These are phyloP conservation scores for Siniperca knerii DNA, from an alignment of 2,113 vertebrate species.

Conservation along the genomic window DNA sequence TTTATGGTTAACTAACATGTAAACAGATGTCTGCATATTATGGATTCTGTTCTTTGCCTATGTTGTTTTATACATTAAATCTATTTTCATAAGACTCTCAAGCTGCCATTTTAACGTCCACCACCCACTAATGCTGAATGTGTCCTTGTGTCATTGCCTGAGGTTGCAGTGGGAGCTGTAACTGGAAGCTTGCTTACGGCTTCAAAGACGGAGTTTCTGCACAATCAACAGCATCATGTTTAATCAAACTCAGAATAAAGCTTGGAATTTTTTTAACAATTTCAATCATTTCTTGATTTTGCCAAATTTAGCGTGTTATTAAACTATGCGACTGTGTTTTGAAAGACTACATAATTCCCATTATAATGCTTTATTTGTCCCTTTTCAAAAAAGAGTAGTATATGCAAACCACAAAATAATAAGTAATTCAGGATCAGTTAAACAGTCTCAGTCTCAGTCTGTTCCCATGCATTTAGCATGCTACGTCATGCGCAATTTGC, in stretches of 20 bases:
- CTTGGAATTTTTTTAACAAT: constrained; percentile 21
- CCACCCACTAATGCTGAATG: constrained; percentile 24
- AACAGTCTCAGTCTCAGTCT: not conserved
- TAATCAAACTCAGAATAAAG: constrained; percentile 55
- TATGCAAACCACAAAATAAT: not conserved
- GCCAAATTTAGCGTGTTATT: not conserved
- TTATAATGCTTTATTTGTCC: not conserved
- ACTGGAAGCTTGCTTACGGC: constrained; percentile 14
- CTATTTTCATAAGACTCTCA: constrained; percentile 47
- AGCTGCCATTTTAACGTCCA: constrained; percentile 48
- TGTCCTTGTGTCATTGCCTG: not conserved
- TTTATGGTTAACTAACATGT: not conserved
- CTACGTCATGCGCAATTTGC: not conserved
- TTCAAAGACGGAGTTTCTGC: constrained; percentile 30
- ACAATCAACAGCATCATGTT: constrained; percentile 25
- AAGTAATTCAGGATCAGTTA: not conserved
- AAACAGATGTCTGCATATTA: not conserved
- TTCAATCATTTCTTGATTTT: not conserved
- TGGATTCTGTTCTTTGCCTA: constrained; percentile 19
- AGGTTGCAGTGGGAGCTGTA: constrained; percentile 20
- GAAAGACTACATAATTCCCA: not conserved
- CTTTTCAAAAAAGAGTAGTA: constrained; percentile 5
- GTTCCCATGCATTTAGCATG: not conserved
- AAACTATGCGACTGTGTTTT: not conserved
- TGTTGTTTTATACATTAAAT: constrained; percentile 31